Evolutionary conservation across 2,888 invertebrate species (phyloP).

Genomic region (Aelia acuminata): DNA sequence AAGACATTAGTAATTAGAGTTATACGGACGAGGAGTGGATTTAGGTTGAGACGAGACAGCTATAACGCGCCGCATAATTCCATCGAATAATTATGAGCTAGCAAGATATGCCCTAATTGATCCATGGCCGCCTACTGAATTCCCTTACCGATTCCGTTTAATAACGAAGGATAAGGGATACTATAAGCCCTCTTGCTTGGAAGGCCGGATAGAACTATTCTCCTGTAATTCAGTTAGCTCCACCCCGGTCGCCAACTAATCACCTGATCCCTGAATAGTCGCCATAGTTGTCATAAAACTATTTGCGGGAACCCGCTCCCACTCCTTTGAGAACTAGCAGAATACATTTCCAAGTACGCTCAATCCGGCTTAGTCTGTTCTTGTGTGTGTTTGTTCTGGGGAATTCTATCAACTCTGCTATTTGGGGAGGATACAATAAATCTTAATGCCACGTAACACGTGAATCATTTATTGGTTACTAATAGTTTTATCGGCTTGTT

Average conservation of each 20-base stretch:
- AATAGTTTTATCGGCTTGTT: too few species aligned
- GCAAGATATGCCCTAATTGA: constrained; percentile 11
- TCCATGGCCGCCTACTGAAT: neutral
- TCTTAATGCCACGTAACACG: too few species aligned
- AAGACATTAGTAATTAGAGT: neutral
- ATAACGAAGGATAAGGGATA: neutral
- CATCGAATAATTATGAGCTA: neutral
- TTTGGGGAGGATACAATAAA: neutral
- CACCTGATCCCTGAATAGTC: constrained; percentile 3
- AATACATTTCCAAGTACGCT: neutral
- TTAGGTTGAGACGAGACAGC: too few species aligned
- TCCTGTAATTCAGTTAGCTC: neutral
- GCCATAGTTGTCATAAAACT: constrained; percentile 31
- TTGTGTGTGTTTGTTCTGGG: neutral
- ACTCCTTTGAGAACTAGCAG: neutral
- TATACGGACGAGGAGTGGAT: neutral
- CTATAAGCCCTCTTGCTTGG: neutral
- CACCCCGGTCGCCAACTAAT: neutral
- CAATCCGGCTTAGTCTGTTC: neutral
- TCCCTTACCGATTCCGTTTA: neutral
- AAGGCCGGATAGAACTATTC: neutral
- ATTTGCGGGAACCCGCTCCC: neutral
- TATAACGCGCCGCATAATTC: neutral
- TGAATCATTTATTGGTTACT: too few species aligned
- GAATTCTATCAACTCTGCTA: neutral